Conservation (phyloP, 2,888 invertebrate genomes). For the Macrosoma leucophasiata region DNA sequence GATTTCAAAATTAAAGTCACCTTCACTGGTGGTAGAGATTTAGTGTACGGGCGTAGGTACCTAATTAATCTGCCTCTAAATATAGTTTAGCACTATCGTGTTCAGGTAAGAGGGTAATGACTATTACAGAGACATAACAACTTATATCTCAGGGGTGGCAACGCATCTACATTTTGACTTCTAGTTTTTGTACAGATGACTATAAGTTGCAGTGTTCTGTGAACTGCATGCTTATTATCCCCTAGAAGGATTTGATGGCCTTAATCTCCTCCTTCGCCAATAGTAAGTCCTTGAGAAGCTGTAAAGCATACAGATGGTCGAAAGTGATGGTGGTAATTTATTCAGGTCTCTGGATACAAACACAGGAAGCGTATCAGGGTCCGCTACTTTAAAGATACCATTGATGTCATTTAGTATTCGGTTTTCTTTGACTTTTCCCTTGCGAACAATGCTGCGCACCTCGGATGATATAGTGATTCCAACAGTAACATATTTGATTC, state of each 20-base stretch:
- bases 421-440: not conserved
- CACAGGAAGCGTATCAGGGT: not conserved
- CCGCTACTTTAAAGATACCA: not conserved
- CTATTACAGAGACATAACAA: too few species aligned
- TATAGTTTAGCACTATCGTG: too few species aligned
- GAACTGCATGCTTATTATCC: too few species aligned
- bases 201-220: too few species aligned
- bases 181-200: too few species aligned
- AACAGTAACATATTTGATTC: not conserved
- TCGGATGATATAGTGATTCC: not conserved
- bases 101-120: too few species aligned
- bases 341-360: not conserved
- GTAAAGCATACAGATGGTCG: not conserved
- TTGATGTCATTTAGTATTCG: not conserved
- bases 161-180: too few species aligned
- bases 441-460: not conserved
- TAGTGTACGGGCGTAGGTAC: too few species aligned
- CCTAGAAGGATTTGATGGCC: slow-evolving; percentile 20
- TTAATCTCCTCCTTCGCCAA: not conserved
- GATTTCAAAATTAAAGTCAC: too few species aligned
- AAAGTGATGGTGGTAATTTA: not conserved
- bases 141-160: too few species aligned
- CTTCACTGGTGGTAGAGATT: too few species aligned
- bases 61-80: too few species aligned
- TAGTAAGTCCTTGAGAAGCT: not conserved